Conservation (phyloP, 2,113 vertebrate species). For the Emydocephalus ijimae region DNA sequence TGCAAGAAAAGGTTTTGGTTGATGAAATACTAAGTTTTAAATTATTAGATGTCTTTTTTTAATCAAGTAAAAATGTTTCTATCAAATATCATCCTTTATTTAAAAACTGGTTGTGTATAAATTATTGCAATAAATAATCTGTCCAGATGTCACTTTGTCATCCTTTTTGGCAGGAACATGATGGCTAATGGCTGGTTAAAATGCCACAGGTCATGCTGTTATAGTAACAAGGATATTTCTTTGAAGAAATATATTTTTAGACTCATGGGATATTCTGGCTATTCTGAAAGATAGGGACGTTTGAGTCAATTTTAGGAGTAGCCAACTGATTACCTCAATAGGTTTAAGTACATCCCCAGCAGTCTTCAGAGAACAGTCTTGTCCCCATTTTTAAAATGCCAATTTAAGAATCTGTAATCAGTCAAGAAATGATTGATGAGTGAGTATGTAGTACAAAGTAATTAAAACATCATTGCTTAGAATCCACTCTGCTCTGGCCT, state of each 20-base stretch:
- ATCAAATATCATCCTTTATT: background rate
- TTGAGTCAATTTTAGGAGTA: background rate
- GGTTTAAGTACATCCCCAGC: background rate
- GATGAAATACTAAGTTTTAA: background rate
- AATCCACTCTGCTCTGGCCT: background rate
- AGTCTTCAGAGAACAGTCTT: background rate
- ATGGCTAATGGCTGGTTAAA: background rate
- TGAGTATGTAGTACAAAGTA: background rate
- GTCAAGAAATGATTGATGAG: background rate
- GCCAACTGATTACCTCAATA: background rate
- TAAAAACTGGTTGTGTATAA: background rate
- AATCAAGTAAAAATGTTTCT: background rate
- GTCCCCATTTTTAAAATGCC: background rate
- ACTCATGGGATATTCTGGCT: background rate
- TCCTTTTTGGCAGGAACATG: background rate
- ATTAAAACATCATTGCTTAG: background rate
- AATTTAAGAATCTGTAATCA: background rate
- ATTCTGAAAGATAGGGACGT: background rate
- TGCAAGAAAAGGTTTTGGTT: background rate
- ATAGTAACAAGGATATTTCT: background rate
- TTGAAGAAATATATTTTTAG: background rate
- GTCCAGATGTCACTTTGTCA: background rate
- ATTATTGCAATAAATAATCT: background rate
- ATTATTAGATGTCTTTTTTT: background rate
- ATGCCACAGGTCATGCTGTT: background rate